phyloP scores from a whole-genome alignment of 2,113 vertebrate genomes.

The Dasypus novemcinctus region DNA sequence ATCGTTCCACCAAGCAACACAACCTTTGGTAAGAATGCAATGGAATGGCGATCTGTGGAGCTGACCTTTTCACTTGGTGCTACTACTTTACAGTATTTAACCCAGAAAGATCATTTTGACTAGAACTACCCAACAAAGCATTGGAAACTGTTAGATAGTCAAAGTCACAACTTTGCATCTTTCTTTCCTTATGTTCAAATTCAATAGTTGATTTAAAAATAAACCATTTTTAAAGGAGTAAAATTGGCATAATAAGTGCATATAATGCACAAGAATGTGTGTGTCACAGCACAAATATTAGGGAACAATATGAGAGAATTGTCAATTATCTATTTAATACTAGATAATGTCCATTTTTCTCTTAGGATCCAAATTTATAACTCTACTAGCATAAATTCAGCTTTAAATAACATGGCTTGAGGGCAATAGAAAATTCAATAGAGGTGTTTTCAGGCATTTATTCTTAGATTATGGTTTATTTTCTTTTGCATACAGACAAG shows the following conservation, averaged over 20 bases:
- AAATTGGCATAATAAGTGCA: background rate
- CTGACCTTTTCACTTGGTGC: background rate
- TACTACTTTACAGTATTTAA: background rate
- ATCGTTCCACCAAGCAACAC: background rate
- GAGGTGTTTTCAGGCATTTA: background rate
- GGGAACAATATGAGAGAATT: background rate
- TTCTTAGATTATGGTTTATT: background rate
- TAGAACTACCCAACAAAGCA: background rate
- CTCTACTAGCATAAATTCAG: background rate
- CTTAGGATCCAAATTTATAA: background rate
- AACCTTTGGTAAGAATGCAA: background rate
- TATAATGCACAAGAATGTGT: accelerated
- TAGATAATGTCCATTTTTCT: background rate
- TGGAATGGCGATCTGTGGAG: background rate
- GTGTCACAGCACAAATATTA: background rate
- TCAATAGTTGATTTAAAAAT: background rate
- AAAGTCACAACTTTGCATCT: background rate
- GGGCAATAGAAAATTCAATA: background rate
- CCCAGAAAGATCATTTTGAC: background rate
- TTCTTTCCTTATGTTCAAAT: background rate
- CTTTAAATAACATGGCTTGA: background rate
- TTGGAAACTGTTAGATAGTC: background rate
- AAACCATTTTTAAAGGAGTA: background rate
- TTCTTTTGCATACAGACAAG: background rate
- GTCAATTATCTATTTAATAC: background rate